phyloP scores from a whole-genome alignment of 2,888 invertebrate species.

The Andrena bicolor region DNA sequence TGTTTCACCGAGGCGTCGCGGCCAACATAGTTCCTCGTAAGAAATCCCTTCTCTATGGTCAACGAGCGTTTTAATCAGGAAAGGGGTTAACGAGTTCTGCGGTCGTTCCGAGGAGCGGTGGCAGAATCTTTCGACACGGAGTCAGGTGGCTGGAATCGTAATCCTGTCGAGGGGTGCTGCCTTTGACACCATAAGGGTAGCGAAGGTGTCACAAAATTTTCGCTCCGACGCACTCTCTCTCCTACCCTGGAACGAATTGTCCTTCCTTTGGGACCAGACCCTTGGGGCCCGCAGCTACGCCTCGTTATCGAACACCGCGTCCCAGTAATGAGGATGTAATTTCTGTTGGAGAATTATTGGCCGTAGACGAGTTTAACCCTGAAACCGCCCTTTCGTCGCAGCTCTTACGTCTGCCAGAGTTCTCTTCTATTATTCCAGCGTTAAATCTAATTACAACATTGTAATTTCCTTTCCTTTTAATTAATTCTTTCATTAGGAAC shows the following conservation, averaged over 20 bases:
- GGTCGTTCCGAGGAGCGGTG: constrained; percentile 39
- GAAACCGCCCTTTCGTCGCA: constrained; percentile 37
- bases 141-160: constrained; percentile 75
- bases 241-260: constrained; percentile 64
- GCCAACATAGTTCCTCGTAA: constrained; percentile 18
- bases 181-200: constrained; percentile 80
- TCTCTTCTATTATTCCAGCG: background rate
- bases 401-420: background rate
- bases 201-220: constrained; percentile 69
- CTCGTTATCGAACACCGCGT: constrained; percentile 42
- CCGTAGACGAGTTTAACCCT: background rate
- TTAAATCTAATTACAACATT: background rate
- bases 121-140: constrained; percentile 74
- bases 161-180: constrained; percentile 59
- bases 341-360: constrained; percentile 9
- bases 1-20: constrained; percentile 33
- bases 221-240: constrained; percentile 12
- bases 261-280: constrained; percentile 29
- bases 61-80: constrained; percentile 46
- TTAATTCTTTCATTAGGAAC: too few species aligned
- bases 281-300: constrained; percentile 12
- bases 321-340: constrained; percentile 49
- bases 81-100: constrained; percentile 74
- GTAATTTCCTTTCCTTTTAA: too few species aligned
- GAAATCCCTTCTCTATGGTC: constrained; percentile 19